A percentile compares a stretch with the other conserved stretches of the same genome.
These are phyloP conservation scores for Labia minor DNA, from an alignment of 2,888 invertebrate species.

Conservation along the genomic window DNA sequence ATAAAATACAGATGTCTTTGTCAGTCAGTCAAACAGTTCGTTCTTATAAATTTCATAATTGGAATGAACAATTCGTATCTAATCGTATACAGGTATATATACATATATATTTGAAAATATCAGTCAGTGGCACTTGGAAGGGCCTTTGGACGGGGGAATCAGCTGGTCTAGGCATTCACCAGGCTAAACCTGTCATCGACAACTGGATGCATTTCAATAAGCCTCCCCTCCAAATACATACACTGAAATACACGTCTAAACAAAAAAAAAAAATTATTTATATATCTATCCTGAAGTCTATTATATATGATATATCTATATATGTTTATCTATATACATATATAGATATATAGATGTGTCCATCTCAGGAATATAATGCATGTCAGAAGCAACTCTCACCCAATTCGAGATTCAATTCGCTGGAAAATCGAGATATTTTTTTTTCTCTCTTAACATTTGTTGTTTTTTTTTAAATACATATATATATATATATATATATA, in stretches of 20 bases:
- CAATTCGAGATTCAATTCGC: neutral
- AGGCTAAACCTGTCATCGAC: neutral
- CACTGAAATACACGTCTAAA: neutral
- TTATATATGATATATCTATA: neutral
- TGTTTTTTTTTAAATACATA: neutral
- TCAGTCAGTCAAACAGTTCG: neutral
- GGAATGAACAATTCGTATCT: neutral
- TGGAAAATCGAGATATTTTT: neutral
- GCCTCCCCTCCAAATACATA: neutral
- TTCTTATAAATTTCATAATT: neutral
- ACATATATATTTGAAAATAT: too few species aligned
- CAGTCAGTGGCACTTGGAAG: neutral
- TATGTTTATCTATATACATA: too few species aligned
- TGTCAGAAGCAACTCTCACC: slow-evolving; percentile 1
- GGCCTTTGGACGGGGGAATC: too few species aligned
- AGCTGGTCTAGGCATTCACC: neutral
- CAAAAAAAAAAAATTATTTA: slow-evolving; percentile 5
- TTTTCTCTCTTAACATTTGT: neutral
- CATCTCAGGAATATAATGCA: neutral
- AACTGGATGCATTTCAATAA: neutral
- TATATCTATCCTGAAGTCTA: neutral
- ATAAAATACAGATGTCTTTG: neutral
- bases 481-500: too few species aligned
- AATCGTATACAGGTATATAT: neutral
- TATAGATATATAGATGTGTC: neutral